Evolutionary conservation across 2,888 invertebrate species (phyloP), one percentile per base, ranked within the genome.

Genomic region (Clitarchus hookeri): DNA sequence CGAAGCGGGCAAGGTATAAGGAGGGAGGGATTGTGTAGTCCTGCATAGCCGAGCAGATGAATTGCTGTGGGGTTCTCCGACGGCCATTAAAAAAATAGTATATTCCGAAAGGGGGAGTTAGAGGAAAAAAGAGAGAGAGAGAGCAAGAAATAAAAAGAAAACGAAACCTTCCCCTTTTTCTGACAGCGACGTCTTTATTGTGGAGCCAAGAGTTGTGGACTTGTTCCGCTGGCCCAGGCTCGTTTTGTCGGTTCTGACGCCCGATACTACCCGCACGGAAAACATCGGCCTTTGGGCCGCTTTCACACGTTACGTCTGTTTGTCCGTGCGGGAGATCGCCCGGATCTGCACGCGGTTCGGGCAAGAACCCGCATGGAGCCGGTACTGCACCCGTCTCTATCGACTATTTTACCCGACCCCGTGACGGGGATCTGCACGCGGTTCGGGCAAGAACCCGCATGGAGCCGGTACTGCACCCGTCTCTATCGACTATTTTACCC

Each of bases 131-230:
- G 91, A 91, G 90, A 91, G 90, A 91, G 91, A 91, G 91, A 90
- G 1, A 36, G 36, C 4, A 84, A 85, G 53, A 8, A 48, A 48
- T 48, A 48, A 48, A 48, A 48, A 48, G 48, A 48, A 48, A 48
- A 48, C 11, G 48, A 16, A 48, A 48, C 11, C 48, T 16, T 48
- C 16, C 48, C 48, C 48, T 44, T 80, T 85, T 65, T 79, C 90
- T 91, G 91, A 91, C 91, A 91, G 91, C 90, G 91, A 91, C 90
- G 91, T 91, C 91, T 91, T 91, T 91, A 91, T 91, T 91, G 90
- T 90, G 89, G 77, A 36, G 13, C 44, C 83, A 54, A 65, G 19
- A 44, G 65, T 85, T 44, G 27, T 82, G n/a, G 19, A 26, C 44
- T 36, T 53, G n/a, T 26, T 80, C 78, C 44, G 16, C 1, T 6